Evolutionary conservation across 2,113 vertebrate genomes (phyloP).

Genomic region (Pimephales promelas): DNA sequence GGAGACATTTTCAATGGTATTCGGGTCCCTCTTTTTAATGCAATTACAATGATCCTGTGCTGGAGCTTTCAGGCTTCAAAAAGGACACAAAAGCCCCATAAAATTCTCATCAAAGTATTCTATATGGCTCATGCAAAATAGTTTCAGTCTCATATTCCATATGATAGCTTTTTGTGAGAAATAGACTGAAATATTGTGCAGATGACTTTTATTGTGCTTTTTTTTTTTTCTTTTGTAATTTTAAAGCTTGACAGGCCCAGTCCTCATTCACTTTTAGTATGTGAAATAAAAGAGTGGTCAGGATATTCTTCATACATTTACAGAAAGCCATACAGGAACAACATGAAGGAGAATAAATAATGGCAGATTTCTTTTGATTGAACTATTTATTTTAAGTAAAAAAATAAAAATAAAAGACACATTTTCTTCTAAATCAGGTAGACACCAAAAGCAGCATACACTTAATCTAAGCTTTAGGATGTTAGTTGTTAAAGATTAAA

Average conservation of each 20-base stretch:
- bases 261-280: background rate
- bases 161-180: background rate
- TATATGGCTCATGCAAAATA: background rate
- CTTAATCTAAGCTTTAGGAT: background rate
- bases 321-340: background rate
- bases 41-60: background rate
- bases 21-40: background rate
- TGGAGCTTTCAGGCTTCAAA: conserved; percentile 8
- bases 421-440: background rate
- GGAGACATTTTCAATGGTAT: conserved; percentile 18
- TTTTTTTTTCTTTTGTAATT: background rate
- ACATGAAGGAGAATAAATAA: background rate
- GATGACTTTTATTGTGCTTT: background rate
- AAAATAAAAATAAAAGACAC: background rate
- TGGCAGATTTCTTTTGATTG: no score
- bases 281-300: background rate
- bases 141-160: conserved; percentile 3
- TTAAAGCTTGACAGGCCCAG: background rate
- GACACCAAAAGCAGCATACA: background rate
- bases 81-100: background rate
- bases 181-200: background rate
- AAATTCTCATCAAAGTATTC: background rate
- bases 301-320: background rate
- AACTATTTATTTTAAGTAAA: background rate
- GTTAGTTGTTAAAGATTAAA: background rate